Percentiles rank a stretch among this genome's conserved stretches.
phyloP scores from a whole-genome alignment of 2,888 invertebrate species.

The Apoderus coryli region DNA sequence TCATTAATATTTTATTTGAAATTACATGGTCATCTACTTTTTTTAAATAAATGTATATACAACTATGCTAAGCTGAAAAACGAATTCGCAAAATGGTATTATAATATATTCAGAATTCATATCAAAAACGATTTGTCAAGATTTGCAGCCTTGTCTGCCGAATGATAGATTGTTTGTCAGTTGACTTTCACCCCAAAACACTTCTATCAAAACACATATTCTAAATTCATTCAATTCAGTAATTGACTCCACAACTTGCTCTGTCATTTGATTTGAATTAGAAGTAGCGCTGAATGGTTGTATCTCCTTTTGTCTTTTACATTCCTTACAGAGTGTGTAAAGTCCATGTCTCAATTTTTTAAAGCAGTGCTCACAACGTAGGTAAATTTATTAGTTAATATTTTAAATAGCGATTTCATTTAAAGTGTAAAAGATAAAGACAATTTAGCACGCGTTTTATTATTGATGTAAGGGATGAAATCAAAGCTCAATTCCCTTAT shows the following conservation, averaged over 20 bases:
- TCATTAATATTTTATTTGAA: slow-evolving; percentile 18
- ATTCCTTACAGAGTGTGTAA: no score
- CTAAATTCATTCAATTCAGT: slow-evolving; percentile 27
- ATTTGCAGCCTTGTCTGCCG: slow-evolving; percentile 29
- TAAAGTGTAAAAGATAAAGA: no score
- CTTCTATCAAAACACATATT: slow-evolving; percentile 30
- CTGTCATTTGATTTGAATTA: slow-evolving; percentile 22
- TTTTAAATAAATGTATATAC: no score
- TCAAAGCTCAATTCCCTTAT: no score
- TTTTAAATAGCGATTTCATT: no score
- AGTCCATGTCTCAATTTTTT: no score
- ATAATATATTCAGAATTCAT: slow-evolving; percentile 31
- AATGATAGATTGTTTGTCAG: slow-evolving; percentile 31
- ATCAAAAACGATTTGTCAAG: slow-evolving; percentile 34
- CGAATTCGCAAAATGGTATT: slow-evolving; percentile 10
- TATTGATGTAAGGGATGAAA: no score
- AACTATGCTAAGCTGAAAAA: not conserved
- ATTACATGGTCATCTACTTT: slow-evolving; percentile 15
- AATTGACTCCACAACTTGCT: slow-evolving; percentile 23
- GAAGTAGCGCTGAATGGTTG: no score
- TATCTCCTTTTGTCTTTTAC: no score
- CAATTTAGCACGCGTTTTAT: no score
- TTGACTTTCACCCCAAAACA: slow-evolving; percentile 28
- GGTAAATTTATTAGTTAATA: no score
- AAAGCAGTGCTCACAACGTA: no score